Conservation (phyloP, 2,888 invertebrate genomes). For the Norana najaformis region DNA sequence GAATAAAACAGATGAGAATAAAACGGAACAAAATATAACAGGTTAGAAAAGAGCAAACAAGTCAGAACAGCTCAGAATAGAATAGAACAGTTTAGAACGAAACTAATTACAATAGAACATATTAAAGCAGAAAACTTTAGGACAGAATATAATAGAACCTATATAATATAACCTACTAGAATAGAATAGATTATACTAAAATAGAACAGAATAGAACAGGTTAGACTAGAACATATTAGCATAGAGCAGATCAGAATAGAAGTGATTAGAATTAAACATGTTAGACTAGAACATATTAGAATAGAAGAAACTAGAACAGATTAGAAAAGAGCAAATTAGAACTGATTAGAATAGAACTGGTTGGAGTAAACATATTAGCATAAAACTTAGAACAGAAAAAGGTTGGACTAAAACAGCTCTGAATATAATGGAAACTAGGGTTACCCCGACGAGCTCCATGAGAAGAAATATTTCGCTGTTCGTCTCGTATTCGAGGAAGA, state of each 20-base stretch:
- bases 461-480: conserved; percentile 60
- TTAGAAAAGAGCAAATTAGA: not conserved
- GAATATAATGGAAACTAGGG: conserved; percentile 29
- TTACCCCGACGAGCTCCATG: conserved; percentile 63
- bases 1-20: not conserved
- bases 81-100: too few relatives aligned
- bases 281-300: too few relatives aligned
- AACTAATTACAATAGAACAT: not conserved
- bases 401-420: too few relatives aligned
- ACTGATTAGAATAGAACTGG: not conserved
- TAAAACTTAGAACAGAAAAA: too few relatives aligned
- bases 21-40: not conserved
- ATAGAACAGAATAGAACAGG: not conserved
- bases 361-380: too few relatives aligned
- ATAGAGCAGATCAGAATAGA: not conserved
- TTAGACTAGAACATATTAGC: not conserved
- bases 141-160: too few relatives aligned
- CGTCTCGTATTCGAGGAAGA: conserved; percentile 62
- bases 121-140: not conserved
- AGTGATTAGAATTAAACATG: not conserved
- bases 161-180: too few relatives aligned
- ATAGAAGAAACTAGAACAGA: too few relatives aligned
- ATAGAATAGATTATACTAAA: not conserved
- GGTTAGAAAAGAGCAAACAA: not conserved
- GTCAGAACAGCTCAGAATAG: too few relatives aligned